Evolutionary conservation across 1,140 invertebrate genomes (phyloP), one percentile per base, ranked within the genome.

Genomic region (Papilio polyxenes): DNA sequence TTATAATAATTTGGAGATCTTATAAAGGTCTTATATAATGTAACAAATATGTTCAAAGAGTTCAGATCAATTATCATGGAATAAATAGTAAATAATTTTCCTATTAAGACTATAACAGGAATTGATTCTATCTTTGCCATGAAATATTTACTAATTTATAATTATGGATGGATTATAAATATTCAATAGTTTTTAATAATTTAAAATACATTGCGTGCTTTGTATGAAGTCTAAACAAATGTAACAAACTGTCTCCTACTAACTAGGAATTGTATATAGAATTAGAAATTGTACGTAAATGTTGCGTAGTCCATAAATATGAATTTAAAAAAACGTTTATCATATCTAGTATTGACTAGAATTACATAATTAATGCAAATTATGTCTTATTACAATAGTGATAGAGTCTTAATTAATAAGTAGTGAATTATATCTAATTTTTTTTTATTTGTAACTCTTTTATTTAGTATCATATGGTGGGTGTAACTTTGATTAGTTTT

Each of bases 331-430:
- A 20, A 44, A 56, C 53, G 17, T 56, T 20, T 62, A 8, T 23
- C 3, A n/a, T 23, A 62, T 31, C 11, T 65, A 65, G 23, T 65
- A 11, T 9, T 9, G 20, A 65, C 59, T 65, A 31, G 20, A 62
- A 62, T 59, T 31, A 65, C 20, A 31, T 11, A 65, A 20, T 65
- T 65, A 65, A 65, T 65, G 62, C 62, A 65, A 65, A 65, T 65
- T 31, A 65, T 65, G 59, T 62, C 59, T 62, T 62, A 62, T 62
- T 62, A 9, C 59, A 9, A 20, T 23, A 62, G 2, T n/a, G 2
- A 65, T 31, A 65, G 23, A 11, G 20, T 65, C 62, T 65, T 65
- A 65, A 65, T 65, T 65, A 65, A 65, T 65, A 65, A 65, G 10
- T 65, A 65, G 62, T 23, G 20, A 65, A 62, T 20, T 62, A 62